Evolutionary conservation across 2,888 invertebrate species (phyloP), one percentile per base, ranked within the genome.

Genomic region (Melieria picta): DNA sequence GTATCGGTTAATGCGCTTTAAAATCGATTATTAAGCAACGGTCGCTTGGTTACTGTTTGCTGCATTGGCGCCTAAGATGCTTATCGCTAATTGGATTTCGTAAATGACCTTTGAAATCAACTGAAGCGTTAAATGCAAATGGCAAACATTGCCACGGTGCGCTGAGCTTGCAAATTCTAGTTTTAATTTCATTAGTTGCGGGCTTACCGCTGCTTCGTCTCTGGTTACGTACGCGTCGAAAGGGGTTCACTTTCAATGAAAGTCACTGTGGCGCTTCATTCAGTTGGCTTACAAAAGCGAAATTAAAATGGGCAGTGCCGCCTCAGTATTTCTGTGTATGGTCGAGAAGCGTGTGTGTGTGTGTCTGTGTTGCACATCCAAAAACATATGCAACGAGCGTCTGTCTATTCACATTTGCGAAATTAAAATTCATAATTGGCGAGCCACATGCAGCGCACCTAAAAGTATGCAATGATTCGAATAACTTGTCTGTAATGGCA

Each of bases 381-480:
- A n/a, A 9, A 7, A 13, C 10, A 52, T n/a, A n/a, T 52, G 11
- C 13, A 7, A 13, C 11, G 52, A 13, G 52, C 11, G 6, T 5
- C 0, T 52, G 6, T n/a, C 11, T 9, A 7, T 50, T 50, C 11
- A 7, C 9, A 11, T 50, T 50, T 10, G 50, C 50, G 11, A 11
- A 50, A 50, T 50, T 11, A 50, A 50, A 50, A 3, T 50, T 9
- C 11, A 10, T 50, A 10, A 10, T 11, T 10, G 50, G 9, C 11
- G 9, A 50, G 50, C 9, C 9, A 50, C 11, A 50, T 50, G 10
- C 50, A 50, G 11, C 3, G 11, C 50, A 11, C 9, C 50, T 11
- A 65, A 61, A 74, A 80, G 76, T 77, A 82, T 82, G 80, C 82
- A 76, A 76, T 71, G 75, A 76, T 75, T 78, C 77, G 16, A 9